Evolutionary conservation across 2,797 vertebrate genomes (phyloP).

Genomic region (Ctenopoma multispine): DNA sequence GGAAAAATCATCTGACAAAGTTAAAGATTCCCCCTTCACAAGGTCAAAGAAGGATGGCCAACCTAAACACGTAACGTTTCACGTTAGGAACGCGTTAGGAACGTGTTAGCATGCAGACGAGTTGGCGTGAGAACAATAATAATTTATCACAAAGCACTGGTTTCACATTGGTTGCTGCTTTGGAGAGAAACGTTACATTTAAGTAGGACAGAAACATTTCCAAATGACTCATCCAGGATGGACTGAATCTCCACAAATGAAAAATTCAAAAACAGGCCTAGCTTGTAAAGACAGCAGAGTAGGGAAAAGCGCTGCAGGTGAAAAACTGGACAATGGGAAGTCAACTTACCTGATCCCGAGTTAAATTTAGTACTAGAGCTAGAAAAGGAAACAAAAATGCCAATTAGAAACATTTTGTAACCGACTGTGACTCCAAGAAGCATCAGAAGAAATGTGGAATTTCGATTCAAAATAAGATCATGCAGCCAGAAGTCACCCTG

Average conservation of each 20-base stretch:
- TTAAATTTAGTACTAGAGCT: conserved; percentile 97
- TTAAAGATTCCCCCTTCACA: conserved; percentile 86
- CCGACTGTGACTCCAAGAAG: no score
- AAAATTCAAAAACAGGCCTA: no score
- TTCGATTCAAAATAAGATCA: background rate
- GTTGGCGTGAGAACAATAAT: background rate
- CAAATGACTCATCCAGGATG: no score
- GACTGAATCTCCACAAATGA: no score
- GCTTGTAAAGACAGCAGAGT: no score
- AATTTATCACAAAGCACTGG: background rate
- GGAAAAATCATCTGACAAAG: conserved; percentile 89
- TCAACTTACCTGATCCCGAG: conserved; percentile 94
- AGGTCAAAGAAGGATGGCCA: conserved; percentile 97
- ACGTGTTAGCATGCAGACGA: background rate
- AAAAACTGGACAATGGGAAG: background rate
- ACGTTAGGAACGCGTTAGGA: conserved; percentile 19
- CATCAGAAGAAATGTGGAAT: background rate
- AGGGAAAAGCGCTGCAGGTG: no score
- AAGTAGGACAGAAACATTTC: no score
- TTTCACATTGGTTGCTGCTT: background rate
- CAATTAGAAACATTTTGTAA: background rate
- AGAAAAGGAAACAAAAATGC: conserved; percentile 72
- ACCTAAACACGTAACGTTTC: conserved; percentile 75
- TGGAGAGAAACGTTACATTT: background rate
- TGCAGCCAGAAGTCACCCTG: background rate